A percentile compares a stretch with the other conserved stretches of the same genome.
Evolutionary conservation across 2,113 vertebrate genomes (phyloP).

Genomic region (Pao palembangensis): DNA sequence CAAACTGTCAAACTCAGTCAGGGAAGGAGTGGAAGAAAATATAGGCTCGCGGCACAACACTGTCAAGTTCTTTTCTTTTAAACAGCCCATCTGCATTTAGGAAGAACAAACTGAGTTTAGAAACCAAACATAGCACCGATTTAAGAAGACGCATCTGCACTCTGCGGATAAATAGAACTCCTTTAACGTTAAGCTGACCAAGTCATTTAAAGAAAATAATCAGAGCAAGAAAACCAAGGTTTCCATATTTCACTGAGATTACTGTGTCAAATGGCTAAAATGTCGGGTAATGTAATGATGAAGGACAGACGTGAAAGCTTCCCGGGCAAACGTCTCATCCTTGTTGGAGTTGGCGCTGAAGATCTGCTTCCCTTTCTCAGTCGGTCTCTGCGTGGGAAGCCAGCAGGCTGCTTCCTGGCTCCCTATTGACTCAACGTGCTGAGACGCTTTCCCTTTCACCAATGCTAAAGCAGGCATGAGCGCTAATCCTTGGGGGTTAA

Average conservation of each 20-base stretch:
- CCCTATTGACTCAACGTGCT: conserved; percentile 62
- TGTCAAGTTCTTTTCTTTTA: neutral
- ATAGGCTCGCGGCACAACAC: neutral
- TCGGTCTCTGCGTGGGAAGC: conserved; percentile 67
- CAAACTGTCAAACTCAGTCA: neutral
- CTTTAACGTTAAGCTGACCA: conserved; percentile 26
- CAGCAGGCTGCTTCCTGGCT: conserved; percentile 46
- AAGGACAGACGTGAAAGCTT: conserved; percentile 49
- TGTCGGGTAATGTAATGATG: conserved; percentile 50
- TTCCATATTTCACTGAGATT: conserved; percentile 12
- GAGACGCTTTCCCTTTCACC: conserved; percentile 69
- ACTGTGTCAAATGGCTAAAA: conserved; percentile 17
- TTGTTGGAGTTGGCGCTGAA: conserved; percentile 46
- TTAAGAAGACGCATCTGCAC: neutral
- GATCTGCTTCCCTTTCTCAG: conserved; percentile 41
- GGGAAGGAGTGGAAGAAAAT: neutral
- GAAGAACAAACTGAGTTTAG: conserved; percentile 19
- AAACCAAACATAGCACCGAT: conserved; percentile 4
- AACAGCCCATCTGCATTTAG: conserved; percentile 18
- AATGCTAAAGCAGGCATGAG: conserved; percentile 75
- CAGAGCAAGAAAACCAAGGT: conserved; percentile 24
- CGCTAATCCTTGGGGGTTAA: conserved; percentile 76
- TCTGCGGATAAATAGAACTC: neutral
- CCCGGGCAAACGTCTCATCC: conserved; percentile 40
- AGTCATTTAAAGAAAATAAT: conserved; percentile 45